Conservation (phyloP, 2,888 invertebrate genomes). For the Agriopis aurantiaria region DNA sequence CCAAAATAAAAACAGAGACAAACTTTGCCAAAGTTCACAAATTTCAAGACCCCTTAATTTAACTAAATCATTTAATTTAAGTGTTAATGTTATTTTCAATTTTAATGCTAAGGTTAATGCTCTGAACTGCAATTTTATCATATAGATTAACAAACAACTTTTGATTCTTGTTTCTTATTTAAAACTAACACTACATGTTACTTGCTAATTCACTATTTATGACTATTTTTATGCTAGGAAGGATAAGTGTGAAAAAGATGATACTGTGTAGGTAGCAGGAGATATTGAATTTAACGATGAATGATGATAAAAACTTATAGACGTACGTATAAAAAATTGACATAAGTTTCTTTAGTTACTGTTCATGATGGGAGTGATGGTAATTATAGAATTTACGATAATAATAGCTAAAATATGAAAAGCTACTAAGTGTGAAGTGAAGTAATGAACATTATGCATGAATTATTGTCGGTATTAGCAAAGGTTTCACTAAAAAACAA, state of each 20-base stretch:
- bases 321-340: constrained; percentile 69
- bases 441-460: constrained; percentile 41
- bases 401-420: constrained; percentile 26
- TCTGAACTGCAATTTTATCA: constrained; percentile 85
- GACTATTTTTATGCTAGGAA: constrained; percentile 73
- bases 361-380: not conserved
- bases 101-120: constrained; percentile 80
- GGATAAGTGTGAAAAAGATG: constrained; percentile 62
- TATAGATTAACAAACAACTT: constrained; percentile 85
- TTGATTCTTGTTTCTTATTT: constrained; percentile 73
- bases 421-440: constrained; percentile 44
- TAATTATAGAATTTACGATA: not conserved
- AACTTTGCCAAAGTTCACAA: constrained; percentile 65
- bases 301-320: constrained; percentile 40
- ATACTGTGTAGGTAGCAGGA: constrained; percentile 49
- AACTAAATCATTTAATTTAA: constrained; percentile 72
- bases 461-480: constrained; percentile 73
- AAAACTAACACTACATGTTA: constrained; percentile 74
- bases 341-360: constrained; percentile 51
- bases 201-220: constrained; percentile 71
- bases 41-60: constrained; percentile 55
- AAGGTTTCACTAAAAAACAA: constrained; percentile 53
- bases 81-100: constrained; percentile 67
- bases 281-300: constrained; percentile 42
- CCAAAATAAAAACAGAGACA: constrained; percentile 44